Evolutionary conservation across 2,888 invertebrate species (phyloP), one percentile per base, ranked within the genome.

Genomic region (Thymelicus sylvestris): DNA sequence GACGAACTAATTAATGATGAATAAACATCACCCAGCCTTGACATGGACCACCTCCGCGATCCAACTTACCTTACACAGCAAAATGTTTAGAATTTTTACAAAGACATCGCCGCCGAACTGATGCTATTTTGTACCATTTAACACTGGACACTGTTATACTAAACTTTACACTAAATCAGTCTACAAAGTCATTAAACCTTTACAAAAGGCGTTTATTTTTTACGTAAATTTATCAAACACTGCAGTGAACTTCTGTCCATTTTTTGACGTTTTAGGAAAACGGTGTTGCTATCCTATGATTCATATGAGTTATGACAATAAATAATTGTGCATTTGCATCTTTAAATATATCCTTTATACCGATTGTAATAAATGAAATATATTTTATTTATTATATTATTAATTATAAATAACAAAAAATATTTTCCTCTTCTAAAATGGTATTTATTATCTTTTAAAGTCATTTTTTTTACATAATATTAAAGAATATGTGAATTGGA

Each of bases 201-300:
- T 79, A 74, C 52, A 59, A 55, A 62, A 71, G 79, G 75, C 76
- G 76, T 81, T 82, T 82, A 78, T 79, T 86, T 86, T 87, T 85
- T 79, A 81, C 82, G 79, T 82, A 85, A 87, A 86, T 82, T 84
- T 77, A 75, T 67, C 72, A 75, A 77, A 77, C 74, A 79, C 78
- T 77, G 75, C 78, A 80, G 76, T 73, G 74, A 74, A 80, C 81
- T 81, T 81, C 78, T 79, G 75, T 77, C 81, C 85, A 86, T 86
- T 86, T 70, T 87, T 89, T 89, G 89, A 89, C 88, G 78, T 87
- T 84, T 85, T 66, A 73, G 63, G 52, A 66, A 66, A 71, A 67
- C 66, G 52, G 72, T 77, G 75, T 76, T 80, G 74, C 77, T 41
- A 8, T 10, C 44, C 38, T 7, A 59, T 38, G 38, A n/a, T 19